These are phyloP conservation scores for Conger conger DNA, from an alignment of 2,113 vertebrate species.

Conservation along the genomic window DNA sequence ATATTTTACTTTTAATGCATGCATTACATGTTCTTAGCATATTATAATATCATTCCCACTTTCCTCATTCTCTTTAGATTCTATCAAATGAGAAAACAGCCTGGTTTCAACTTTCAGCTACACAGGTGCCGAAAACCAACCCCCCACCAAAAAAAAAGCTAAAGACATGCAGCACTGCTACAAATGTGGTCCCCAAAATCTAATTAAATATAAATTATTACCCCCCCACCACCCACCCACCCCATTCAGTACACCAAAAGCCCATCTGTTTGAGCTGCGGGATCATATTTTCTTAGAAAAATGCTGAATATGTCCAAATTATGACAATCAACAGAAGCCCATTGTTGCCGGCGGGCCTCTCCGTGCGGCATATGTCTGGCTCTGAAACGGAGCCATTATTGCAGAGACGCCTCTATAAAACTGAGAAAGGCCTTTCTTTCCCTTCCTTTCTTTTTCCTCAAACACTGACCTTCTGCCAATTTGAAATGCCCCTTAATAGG, in stretches of 20 bases:
- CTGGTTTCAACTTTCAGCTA: background rate
- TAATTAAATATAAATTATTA: background rate
- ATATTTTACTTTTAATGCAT: too few species aligned
- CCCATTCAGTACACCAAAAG: background rate
- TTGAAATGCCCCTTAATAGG: constrained; percentile 62
- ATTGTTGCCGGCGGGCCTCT: constrained; percentile 8
- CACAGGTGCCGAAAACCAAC: background rate
- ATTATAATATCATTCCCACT: background rate
- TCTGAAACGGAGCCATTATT: constrained; percentile 63
- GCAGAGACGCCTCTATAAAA: constrained; percentile 51
- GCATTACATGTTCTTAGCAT: too few species aligned
- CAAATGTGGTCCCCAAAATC: background rate
- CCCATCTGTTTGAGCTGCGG: constrained; percentile 12
- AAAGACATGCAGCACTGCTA: background rate
- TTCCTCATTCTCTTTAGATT: background rate
- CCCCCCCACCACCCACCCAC: too few species aligned
- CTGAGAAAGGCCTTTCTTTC: constrained; percentile 42
- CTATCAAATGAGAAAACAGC: background rate
- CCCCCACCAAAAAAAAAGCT: background rate
- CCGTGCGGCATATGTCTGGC: constrained; percentile 35
- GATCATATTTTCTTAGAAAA: constrained; percentile 18
- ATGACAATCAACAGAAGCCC: constrained; percentile 24
- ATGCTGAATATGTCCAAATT: constrained; percentile 16
- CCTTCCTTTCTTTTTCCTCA: constrained; percentile 24
- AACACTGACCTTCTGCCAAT: constrained; percentile 63